Conservation (phyloP, 2,797 vertebrate species). For the Ispidina picta region DNA sequence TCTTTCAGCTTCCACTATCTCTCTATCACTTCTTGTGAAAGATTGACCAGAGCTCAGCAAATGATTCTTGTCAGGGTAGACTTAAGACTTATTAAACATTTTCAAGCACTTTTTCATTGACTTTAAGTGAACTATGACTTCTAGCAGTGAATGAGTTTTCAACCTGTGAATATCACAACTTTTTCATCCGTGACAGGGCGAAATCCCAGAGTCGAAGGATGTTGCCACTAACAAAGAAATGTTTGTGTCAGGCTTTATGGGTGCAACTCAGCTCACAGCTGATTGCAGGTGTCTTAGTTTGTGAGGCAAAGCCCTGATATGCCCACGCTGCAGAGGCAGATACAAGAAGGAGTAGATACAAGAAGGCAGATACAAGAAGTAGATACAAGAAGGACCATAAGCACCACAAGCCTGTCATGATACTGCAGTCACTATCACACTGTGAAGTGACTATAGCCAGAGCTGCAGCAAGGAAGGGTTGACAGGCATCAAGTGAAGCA, state of each 20-base stretch:
- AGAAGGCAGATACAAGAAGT: too few species aligned
- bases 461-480: background rate
- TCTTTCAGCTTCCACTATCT: slow-evolving; percentile 10
- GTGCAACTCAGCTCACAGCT: background rate
- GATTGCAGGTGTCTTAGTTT: background rate
- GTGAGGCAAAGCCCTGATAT: background rate
- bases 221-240: background rate
- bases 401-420: background rate
- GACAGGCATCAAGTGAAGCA: background rate
- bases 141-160: background rate
- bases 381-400: background rate
- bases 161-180: background rate
- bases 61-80: background rate
- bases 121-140: background rate
- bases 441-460: background rate
- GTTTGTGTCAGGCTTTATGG: background rate
- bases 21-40: background rate
- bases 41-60: background rate
- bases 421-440: accelerated
- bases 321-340: background rate
- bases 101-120: background rate
- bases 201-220: background rate
- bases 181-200: background rate
- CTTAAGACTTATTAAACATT: background rate
- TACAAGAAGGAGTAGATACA: background rate